phyloP scores from a whole-genome alignment of 2,888 invertebrate genomes.

The Tenthredo mesomela region DNA sequence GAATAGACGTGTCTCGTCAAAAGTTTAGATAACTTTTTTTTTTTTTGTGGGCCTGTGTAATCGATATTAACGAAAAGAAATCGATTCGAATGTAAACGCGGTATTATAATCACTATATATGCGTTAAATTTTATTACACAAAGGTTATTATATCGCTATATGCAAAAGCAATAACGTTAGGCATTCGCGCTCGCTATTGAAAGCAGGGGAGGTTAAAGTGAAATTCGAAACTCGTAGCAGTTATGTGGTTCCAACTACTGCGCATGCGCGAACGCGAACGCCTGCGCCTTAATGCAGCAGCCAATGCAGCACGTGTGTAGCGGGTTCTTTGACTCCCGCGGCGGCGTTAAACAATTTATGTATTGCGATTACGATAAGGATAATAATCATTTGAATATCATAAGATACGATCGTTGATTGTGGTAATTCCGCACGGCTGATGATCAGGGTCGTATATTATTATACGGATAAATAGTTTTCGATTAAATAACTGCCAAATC shows the following conservation, averaged over 20 bases:
- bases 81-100: neutral
- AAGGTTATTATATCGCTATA: constrained; percentile 3
- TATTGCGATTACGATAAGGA: neutral
- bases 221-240: neutral
- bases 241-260: neutral
- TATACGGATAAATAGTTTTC: neutral
- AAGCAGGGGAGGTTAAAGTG: neutral
- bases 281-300: constrained; percentile 14
- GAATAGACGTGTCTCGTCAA: no score
- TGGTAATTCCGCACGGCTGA: no score
- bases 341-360: constrained; percentile 1
- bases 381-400: neutral
- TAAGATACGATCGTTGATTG: neutral
- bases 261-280: neutral
- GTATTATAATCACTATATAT: neutral
- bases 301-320: neutral
- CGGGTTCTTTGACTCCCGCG: constrained; percentile 21
- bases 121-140: neutral
- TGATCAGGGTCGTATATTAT: neutral
- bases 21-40: no score
- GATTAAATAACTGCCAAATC: no score
- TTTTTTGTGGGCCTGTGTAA: no score
- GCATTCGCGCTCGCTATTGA: neutral
- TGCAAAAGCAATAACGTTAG: constrained; percentile 8
- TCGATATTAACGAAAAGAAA: no score